Base-by-base conservation (phyloP, 2,113 vertebrate species). In the Nothoprocta pentlandii region DNA sequence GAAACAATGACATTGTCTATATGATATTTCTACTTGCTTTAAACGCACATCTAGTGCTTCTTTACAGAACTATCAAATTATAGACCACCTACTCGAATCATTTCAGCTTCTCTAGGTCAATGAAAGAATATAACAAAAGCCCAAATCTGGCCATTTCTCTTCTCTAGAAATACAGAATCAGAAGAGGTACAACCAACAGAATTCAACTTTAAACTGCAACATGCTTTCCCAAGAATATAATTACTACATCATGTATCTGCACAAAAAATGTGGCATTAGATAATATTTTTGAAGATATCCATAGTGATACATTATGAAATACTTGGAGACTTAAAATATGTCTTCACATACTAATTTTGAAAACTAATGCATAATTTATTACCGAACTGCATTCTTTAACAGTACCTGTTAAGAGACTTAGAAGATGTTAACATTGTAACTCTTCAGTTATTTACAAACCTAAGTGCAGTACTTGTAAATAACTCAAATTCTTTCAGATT, bases 241-340 rank as follows among this genome's bases (percentile, higher is more conserved):
- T 81, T 66, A 73, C 2, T 4, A 8, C 22, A 82, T 17, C 13
- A 39, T 5, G 3, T 8, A 62, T 8, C 20, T 85, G 41, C 30
- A 82, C 11, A 1, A 3, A 70, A 53, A 82, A 66, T 12, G 28
- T 4, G 5, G 8, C 26, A 76, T 30, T 75, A 54, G 3, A 6
- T 66, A 46, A 67, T 6, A 3, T n/a, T 41, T 82, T 81, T 46
- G 25, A 87, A 75, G 39, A 75, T 28, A 58, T 34, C 53, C 7
- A 79, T 25, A 9, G 23, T 0, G 0, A 36, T 46, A 68, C 64
- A 68, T 20, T 12, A 26, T 3, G 85, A 2, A 78, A 46, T 63
- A 63, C 5, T 63, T 34, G 76, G 13, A 80, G 10, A 54, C 14
- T 73, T 70, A 80, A 23, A 63, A 93, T 2, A 36, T 3, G 71